These are phyloP conservation scores for Drosophila rubida DNA, from an alignment of 2,888 invertebrate species.

Conservation along the genomic window DNA sequence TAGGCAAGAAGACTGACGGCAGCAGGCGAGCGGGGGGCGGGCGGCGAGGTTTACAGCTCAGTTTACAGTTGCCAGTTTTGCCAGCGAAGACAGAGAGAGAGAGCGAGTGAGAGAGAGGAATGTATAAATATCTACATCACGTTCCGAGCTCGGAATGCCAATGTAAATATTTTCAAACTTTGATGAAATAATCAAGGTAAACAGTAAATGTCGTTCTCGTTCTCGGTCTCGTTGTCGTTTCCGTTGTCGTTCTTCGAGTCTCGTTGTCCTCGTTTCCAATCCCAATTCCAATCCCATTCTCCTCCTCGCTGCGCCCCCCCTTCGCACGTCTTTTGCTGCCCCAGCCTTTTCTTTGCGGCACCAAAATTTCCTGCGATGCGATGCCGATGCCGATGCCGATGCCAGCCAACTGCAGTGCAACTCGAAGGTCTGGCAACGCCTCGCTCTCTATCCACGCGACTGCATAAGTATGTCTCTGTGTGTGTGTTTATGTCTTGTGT, in stretches of 20 bases:
- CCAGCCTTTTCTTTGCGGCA: conserved; percentile 9
- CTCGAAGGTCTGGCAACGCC: conserved; percentile 33
- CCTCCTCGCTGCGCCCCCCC: background rate
- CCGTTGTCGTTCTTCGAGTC: conserved; percentile 2
- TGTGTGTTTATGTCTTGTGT: background rate
- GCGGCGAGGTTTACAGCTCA: conserved; percentile 45
- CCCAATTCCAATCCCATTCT: conserved; percentile 4
- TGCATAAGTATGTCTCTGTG: conserved; percentile 5
- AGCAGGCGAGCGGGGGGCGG: conserved; percentile 26
- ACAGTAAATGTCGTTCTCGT: conserved; percentile 73
- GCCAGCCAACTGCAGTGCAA: conserved; percentile 30
- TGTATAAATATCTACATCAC: conserved; percentile 79
- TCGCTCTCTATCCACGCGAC: background rate
- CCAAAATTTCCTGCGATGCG: conserved; percentile 38
- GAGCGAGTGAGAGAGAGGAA: conserved; percentile 33
- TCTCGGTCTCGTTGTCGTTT: conserved; percentile 43
- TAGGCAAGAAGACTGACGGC: conserved; percentile 31
- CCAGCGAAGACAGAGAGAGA: background rate
- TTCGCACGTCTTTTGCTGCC: background rate
- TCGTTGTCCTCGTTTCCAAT: conserved; percentile 4
- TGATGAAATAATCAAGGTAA: conserved; percentile 78
- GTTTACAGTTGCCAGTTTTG: conserved; percentile 46
- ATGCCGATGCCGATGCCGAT: background rate
- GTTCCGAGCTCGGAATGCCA: conserved; percentile 78
- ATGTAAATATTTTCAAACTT: conserved; percentile 78